phyloP scores from a whole-genome alignment of 2,113 vertebrate genomes.

The Talpa occidentalis region DNA sequence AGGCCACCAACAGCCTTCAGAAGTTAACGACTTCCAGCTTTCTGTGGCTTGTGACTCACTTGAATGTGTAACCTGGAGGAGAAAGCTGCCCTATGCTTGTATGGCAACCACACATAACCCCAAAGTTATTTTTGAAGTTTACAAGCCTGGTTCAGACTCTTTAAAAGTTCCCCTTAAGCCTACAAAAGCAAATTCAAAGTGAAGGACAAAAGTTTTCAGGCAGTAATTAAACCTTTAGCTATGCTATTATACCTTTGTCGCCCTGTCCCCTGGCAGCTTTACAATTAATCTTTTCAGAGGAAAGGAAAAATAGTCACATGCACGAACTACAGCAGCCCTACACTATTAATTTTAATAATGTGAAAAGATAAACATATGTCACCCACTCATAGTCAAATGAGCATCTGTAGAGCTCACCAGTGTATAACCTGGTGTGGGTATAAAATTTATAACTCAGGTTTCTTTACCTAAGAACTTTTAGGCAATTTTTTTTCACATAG shows the following conservation, averaged over 20 bases:
- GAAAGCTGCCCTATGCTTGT: slow-evolving; percentile 46
- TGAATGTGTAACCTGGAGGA: slow-evolving; percentile 57
- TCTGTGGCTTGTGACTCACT: slow-evolving; percentile 42
- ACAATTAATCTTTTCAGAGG: slow-evolving; percentile 78
- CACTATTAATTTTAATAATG: slow-evolving; percentile 71
- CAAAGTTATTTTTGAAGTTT: slow-evolving; percentile 81
- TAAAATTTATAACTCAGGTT: slow-evolving; percentile 30
- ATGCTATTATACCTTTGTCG: slow-evolving; percentile 68
- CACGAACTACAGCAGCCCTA: slow-evolving; percentile 44
- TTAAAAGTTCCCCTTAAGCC: slow-evolving; percentile 71
- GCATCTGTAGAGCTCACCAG: slow-evolving; percentile 4
- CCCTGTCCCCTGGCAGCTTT: slow-evolving; percentile 70
- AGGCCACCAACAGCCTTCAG: slow-evolving; percentile 67
- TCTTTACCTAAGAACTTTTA: slow-evolving; percentile 51
- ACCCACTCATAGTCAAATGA: slow-evolving; percentile 52
- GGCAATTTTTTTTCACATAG: slow-evolving; percentile 38
- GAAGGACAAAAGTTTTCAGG: slow-evolving; percentile 74
- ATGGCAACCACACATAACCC: slow-evolving; percentile 45
- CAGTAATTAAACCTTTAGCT: slow-evolving; percentile 71
- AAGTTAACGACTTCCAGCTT: slow-evolving; percentile 74
- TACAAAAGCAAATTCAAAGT: slow-evolving; percentile 81
- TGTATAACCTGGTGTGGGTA: slow-evolving; percentile 19
- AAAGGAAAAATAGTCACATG: slow-evolving; percentile 70
- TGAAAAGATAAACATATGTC: slow-evolving; percentile 77
- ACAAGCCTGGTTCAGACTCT: slow-evolving; percentile 61